Base-by-base conservation (phyloP, 2,797 vertebrate species). In the Iguana delicatissima region DNA sequence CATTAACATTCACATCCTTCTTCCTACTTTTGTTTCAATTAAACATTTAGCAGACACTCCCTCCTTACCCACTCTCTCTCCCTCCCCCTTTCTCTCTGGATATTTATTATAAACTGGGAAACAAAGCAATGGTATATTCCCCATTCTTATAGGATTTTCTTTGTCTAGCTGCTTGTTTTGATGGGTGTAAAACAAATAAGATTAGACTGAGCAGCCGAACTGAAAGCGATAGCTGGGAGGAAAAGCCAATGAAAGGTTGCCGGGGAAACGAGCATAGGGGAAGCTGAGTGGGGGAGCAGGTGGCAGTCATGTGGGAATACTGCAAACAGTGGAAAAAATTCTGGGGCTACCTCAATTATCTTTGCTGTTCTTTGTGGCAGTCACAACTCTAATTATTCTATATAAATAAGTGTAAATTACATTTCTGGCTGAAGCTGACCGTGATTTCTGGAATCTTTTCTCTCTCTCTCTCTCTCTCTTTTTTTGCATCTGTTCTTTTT, bases 141-240 rank as follows among this genome's bases (percentile, higher is more conserved):
- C 96, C 96, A 97, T 98, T 98, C 97, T 98, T 97, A 97, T 96
- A 97, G 97, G 97, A 97, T 97, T 97, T 97, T 97, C 97, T 98
- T 98, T 98, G 98, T 98, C 97, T 98, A 95, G 97, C 97, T 98
- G 97, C 97, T 98, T 98, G 97, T 98, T 98, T 97, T 98, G 98
- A 98, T 98, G 97, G 98, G 97, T 98, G 97, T 98, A 98, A 98
- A 98, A 98, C 97, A 98, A 98, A 98, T 98, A 98, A 98, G 97
- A 98, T 98, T 98, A 98, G 97, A 98, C 97, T 97, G 97, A 98
- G 97, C 97, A 97, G 97, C 97, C 97, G 97, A 97, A 98, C 97
- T 98, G 98, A 98, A 98, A 98, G 98, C 97, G 97, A 98, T 98
- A 98, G 97, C 98, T 98, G 97, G 97, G 97, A 98, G 97, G 98